Evolutionary conservation across 2,113 vertebrate species (phyloP), one percentile per base, ranked within the genome.

Genomic region (Lycocorax pyrrhopterus): DNA sequence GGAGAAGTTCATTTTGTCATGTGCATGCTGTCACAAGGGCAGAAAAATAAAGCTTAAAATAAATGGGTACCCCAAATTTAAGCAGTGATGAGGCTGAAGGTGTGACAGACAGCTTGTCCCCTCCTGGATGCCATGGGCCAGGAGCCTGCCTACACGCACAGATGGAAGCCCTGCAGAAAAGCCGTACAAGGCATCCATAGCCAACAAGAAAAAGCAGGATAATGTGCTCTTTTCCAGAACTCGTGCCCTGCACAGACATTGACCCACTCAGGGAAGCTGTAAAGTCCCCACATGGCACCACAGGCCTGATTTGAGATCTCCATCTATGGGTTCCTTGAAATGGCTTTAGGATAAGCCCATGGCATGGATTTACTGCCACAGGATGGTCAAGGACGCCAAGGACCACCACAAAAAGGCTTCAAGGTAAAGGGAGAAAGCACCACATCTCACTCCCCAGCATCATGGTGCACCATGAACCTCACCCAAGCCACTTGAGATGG

Each of bases 161-260:
- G 41, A 46, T n/a, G 23, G 59, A 58, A 94, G 13, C 16, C 67
- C 29, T 84, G 44, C n/a, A 74, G 71, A 80, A 89, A 90, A 82
- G 23, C 66, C 33, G 6, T 14, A 6, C 7, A 8, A 33, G 52
- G 69, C 59, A 59, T 52, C 10, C 0, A 0, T 1, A 69, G 21
- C 27, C 71, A 47, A 60, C 0, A 1, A 89, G n/a, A 41, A 69
- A 56, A 80, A 43, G 30, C 26, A n/a, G 29, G 35, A 95, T 43
- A 74, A 49, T 0, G 0, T 29, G 27, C 13, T 73, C 18, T n/a
- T 82, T 73, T 63, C 51, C 60, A 47, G 12, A 49, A 52, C 0
- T 12, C 2, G 0, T 17, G 41, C 10, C 46, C 27, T 85, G 59
- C 47, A 52, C 4, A 20, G 46, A 26, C 18, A 73, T 33, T 2